These are phyloP conservation scores for Drosophila dives DNA, from an alignment of 2,888 invertebrate genomes.

Conservation along the genomic window DNA sequence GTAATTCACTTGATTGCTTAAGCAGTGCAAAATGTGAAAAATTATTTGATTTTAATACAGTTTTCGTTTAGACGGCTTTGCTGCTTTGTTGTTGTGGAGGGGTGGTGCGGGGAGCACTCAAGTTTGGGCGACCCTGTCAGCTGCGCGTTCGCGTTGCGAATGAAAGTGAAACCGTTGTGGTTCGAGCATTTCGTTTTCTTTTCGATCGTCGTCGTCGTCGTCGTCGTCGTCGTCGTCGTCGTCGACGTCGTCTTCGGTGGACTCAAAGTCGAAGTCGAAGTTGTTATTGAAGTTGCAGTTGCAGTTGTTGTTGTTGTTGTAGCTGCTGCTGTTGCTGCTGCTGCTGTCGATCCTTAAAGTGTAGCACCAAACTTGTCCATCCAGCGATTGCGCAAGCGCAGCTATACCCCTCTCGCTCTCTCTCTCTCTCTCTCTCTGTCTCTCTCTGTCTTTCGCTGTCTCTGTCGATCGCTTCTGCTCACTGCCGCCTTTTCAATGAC, in stretches of 20 bases:
- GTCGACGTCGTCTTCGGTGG: slow-evolving; percentile 18
- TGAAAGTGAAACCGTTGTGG: slow-evolving; percentile 82
- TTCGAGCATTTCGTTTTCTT: slow-evolving; percentile 81
- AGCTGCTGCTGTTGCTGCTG: slow-evolving; percentile 22
- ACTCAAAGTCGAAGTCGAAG: slow-evolving; percentile 15
- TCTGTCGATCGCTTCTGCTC: slow-evolving; percentile 5
- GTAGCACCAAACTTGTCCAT: slow-evolving; percentile 76
- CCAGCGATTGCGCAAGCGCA: slow-evolving; percentile 71
- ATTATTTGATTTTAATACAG: background rate
- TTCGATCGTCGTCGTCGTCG: slow-evolving; percentile 46
- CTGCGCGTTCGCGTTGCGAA: slow-evolving; percentile 78
- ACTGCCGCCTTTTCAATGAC: slow-evolving; percentile 53
- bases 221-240: slow-evolving; percentile 12
- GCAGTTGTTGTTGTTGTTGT: slow-evolving; percentile 19
- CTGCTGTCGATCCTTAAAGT: slow-evolving; percentile 67
- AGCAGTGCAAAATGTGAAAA: background rate
- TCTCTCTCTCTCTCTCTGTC: background rate
- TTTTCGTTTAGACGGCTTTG: background rate
- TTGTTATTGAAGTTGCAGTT: slow-evolving; percentile 15
- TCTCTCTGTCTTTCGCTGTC: slow-evolving; percentile 5
- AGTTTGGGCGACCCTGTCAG: slow-evolving; percentile 64
- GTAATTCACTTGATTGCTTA: background rate
- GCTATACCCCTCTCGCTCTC: slow-evolving; percentile 15
- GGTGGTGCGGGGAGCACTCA: slow-evolving; percentile 29
- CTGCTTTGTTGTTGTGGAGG: slow-evolving; percentile 1